These are phyloP conservation scores for Beroe forskalii DNA, from an alignment of 37 sponge, comb jelly and placozoan species.

Conservation along the genomic window DNA sequence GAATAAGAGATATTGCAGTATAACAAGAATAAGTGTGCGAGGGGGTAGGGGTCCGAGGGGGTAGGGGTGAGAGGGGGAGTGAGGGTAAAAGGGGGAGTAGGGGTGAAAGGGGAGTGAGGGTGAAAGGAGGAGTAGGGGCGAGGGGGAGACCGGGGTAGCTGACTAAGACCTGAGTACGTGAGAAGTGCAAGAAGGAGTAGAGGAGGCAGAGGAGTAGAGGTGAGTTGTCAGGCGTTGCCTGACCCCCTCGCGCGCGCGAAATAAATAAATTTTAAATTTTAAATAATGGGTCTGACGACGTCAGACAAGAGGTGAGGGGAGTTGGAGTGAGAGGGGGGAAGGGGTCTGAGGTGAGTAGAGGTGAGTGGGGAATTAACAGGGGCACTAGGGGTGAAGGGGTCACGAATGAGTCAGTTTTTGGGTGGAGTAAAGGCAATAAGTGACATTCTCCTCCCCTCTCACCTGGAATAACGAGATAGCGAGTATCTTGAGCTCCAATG, in stretches of 20 bases:
- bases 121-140: conserved; percentile 1
- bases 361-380: background rate
- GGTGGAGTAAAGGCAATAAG: background rate
- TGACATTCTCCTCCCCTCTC: no score
- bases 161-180: background rate
- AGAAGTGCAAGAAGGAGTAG: background rate
- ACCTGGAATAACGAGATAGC: no score
- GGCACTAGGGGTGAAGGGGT: background rate
- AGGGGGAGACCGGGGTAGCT: background rate
- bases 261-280: no score
- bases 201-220: background rate
- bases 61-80: background rate
- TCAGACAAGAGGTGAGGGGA: background rate
- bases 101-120: background rate
- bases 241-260: no score
- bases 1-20: no score
- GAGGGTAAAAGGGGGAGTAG: background rate
- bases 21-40: background rate
- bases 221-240: no score
- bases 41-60: background rate
- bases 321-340: background rate
- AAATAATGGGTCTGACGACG: no score
- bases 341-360: background rate
- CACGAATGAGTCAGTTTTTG: background rate
- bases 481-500: no score